Evolutionary conservation across 35 echinoderm and acorn worm species (phyloP).

Genomic region (Anneissia japonica): DNA sequence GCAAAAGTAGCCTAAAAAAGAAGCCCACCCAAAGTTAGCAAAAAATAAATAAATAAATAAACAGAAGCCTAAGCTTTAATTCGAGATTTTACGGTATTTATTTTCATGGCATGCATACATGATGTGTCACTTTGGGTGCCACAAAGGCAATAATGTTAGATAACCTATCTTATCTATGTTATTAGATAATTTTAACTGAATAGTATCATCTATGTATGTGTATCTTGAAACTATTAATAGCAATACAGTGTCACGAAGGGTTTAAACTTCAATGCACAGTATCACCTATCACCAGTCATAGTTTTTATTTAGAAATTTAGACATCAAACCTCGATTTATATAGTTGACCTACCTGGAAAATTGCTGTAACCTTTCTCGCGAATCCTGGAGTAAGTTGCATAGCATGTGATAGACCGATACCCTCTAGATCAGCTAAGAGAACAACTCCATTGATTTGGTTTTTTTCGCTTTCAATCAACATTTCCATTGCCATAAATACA

Average conservation of each 20-base stretch:
- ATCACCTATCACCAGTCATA: background rate
- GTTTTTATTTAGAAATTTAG: background rate
- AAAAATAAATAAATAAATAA: no score
- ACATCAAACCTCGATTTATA: background rate
- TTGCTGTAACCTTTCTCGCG: constrained; percentile 86
- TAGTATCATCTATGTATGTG: background rate
- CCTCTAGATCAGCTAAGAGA: constrained; percentile 68
- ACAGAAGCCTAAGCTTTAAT: no score
- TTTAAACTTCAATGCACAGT: background rate
- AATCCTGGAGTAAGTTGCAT: constrained; percentile 54
- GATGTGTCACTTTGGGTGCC: no score
- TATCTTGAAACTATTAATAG: background rate
- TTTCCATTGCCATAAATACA: constrained; percentile 85
- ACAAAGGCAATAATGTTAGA: no score
- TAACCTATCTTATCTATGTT: background rate
- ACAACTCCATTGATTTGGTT: constrained; percentile 78
- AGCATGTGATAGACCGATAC: constrained; percentile 53
- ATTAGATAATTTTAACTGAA: background rate
- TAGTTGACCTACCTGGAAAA: constrained; percentile 72
- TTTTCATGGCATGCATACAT: no score
- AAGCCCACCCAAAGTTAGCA: no score
- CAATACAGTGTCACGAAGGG: background rate
- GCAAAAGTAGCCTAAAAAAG: no score
- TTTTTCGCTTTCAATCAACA: constrained; percentile 82
- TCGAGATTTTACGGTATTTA: no score